Percentiles rank a stretch among this genome's conserved stretches.
phyloP scores from a whole-genome alignment of 2,113 vertebrate genomes.

The Nesoenas mayeri region DNA sequence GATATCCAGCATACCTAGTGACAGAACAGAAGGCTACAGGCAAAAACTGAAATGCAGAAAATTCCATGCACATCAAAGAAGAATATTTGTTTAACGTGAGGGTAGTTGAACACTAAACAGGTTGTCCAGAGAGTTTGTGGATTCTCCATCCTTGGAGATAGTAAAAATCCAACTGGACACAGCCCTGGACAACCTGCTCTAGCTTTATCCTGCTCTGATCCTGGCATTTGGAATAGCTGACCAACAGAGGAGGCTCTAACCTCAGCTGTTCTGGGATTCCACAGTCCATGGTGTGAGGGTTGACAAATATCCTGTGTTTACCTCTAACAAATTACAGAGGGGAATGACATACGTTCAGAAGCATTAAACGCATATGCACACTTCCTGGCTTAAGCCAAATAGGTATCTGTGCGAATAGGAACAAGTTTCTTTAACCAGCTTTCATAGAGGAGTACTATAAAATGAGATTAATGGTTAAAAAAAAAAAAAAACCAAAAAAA shows the following conservation, averaged over 20 bases:
- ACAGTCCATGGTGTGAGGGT: background rate
- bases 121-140: background rate
- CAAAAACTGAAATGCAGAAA: background rate
- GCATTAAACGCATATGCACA: background rate
- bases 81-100: background rate
- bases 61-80: background rate
- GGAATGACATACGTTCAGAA: rapidly evolving
- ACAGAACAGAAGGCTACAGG: background rate
- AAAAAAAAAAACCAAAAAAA: background rate
- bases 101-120: background rate
- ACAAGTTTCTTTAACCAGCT: background rate
- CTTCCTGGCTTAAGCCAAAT: background rate
- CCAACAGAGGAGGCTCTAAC: background rate
- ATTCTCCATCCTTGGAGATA: rapidly evolving
- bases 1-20: background rate
- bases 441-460: background rate
- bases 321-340: background rate
- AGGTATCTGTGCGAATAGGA: background rate
- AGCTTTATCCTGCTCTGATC: background rate
- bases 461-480: background rate
- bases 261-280: background rate
- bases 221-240: background rate
- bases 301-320: background rate
- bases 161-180: background rate
- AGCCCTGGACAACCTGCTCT: background rate